phyloP scores from a whole-genome alignment of 2,888 invertebrate species.

The Chrysotoxum bicinctum region DNA sequence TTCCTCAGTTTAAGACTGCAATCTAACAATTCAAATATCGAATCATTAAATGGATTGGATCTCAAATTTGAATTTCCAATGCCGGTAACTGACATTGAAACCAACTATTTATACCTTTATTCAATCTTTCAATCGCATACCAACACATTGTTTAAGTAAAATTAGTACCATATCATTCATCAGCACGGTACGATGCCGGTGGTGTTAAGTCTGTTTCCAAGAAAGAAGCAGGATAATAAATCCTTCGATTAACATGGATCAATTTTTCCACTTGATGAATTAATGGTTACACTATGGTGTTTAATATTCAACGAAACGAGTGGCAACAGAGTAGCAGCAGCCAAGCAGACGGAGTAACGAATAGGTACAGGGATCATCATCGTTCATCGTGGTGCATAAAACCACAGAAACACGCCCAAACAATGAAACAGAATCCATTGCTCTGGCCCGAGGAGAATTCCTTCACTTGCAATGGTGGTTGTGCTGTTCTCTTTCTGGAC shows the following conservation, averaged over 20 bases:
- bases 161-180: neutral
- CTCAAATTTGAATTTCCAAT: neutral
- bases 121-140: neutral
- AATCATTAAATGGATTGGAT: neutral
- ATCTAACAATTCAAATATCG: too few relatives aligned
- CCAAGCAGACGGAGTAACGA: neutral
- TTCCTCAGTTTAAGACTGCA: too few relatives aligned
- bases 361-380: conserved; percentile 21
- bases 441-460: neutral
- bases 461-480: neutral
- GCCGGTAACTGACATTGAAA: neutral
- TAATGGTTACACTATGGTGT: conserved; percentile 55
- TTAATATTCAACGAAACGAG: conserved; percentile 53
- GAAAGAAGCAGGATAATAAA: conserved; percentile 45
- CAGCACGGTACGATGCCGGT: neutral
- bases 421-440: conserved; percentile 45
- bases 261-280: conserved; percentile 61
- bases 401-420: conserved; percentile 46
- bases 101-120: neutral
- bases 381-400: conserved; percentile 45
- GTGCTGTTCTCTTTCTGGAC: neutral
- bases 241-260: conserved; percentile 60
- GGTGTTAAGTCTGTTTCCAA: conserved; percentile 9
- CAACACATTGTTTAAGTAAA: neutral
- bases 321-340: conserved; percentile 9